Evolutionary conservation across 2,113 vertebrate species (phyloP).

Genomic region (Ellobius talpinus): DNA sequence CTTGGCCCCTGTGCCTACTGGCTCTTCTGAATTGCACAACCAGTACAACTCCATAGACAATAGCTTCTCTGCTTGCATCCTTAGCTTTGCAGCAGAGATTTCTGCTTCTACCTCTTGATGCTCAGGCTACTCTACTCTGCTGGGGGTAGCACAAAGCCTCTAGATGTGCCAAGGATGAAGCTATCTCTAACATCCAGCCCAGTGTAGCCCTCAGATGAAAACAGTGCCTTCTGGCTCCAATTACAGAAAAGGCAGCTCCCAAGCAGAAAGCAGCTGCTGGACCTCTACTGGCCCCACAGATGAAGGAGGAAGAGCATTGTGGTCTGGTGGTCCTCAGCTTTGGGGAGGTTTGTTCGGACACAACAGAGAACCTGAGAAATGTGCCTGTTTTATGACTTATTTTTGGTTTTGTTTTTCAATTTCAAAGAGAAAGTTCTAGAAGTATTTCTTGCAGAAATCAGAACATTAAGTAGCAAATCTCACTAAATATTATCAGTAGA

Average conservation of each 20-base stretch:
- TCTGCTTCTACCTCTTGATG: neutral
- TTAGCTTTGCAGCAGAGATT: neutral
- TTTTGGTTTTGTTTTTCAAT: neutral
- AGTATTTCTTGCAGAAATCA: neutral
- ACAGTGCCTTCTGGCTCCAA: neutral
- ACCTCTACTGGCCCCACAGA: neutral
- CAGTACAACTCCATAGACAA: neutral
- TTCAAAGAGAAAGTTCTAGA: slow-evolving; percentile 39
- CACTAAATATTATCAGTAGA: neutral
- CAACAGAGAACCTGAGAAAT: neutral
- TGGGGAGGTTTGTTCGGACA: neutral
- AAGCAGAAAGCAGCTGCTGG: slow-evolving; percentile 3
- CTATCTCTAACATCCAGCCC: neutral
- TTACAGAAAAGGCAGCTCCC: neutral
- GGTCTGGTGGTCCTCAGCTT: neutral
- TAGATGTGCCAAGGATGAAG: neutral
- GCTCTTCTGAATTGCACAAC: neutral
- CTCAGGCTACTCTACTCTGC: neutral
- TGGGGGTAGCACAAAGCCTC: neutral
- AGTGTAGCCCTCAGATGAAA: neutral
- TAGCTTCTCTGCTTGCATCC: neutral
- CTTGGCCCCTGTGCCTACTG: neutral
- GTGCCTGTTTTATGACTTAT: neutral
- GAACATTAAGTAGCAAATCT: neutral
- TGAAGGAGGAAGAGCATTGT: neutral